Evolutionary conservation across 1,140 invertebrate species (phyloP).

Genomic region (Ostrea edulis): DNA sequence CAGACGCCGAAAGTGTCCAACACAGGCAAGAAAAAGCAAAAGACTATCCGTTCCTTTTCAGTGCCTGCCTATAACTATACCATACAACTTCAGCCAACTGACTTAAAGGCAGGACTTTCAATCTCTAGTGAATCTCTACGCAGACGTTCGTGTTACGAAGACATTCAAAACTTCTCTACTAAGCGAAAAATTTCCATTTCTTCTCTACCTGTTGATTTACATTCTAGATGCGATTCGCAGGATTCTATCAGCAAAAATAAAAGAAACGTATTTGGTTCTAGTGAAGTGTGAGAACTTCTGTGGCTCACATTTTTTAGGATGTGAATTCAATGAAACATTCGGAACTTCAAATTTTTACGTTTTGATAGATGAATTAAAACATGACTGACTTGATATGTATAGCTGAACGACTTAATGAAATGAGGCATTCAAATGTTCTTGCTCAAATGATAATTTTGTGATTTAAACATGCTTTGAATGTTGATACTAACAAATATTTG

Average conservation of each 20-base stretch:
- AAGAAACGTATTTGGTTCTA: neutral
- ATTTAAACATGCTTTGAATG: no score
- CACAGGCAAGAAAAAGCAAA: neutral
- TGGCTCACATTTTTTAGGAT: neutral
- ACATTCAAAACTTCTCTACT: conserved; percentile 9
- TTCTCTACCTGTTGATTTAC: conserved; percentile 2
- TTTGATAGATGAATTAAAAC: neutral
- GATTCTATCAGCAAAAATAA: neutral
- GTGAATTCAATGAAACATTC: neutral
- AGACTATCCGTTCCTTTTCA: conserved; percentile 24
- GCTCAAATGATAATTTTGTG: no score
- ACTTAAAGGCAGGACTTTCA: neutral
- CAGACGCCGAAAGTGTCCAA: conserved; percentile 11
- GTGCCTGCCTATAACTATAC: neutral
- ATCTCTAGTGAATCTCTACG: conserved; percentile 41
- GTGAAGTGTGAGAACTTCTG: neutral
- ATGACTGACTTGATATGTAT: neutral
- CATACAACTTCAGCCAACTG: neutral
- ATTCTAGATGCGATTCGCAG: neutral
- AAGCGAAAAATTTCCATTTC: conserved; percentile 20
- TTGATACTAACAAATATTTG: no score
- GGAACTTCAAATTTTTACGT: neutral
- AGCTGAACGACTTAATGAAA: neutral
- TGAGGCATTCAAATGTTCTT: no score
- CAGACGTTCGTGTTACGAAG: conserved; percentile 25